Base-by-base conservation (phyloP, 2,888 invertebrate species). In the Rhingia campestris region DNA sequence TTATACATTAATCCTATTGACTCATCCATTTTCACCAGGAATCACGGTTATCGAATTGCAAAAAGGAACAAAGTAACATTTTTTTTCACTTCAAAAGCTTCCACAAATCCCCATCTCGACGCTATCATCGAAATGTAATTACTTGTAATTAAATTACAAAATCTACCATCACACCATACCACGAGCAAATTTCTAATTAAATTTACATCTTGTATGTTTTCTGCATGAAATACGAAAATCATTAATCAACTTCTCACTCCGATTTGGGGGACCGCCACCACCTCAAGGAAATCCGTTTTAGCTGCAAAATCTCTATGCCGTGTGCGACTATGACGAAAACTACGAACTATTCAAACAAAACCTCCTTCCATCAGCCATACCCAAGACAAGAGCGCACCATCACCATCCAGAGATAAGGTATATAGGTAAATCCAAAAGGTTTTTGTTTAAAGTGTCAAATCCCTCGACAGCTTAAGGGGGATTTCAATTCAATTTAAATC, bases 371-470 rank as follows among this genome's bases (percentile, higher is more conserved):
- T 35, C 45, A 12, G 59, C 35, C 53, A 53, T n/a, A 4, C 47
- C 47, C 39, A 12, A 39, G 53, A 14, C 12, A 4, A 39, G 6
- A 6, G 10, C 22, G 30, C 12, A 10, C 22, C 22, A 22, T 22
- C 22, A 22, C 22, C 22, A 22, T 22, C 22, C 22, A 41, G 41
- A 39, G 22, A 41, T 5, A 12, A 7, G 4, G 32, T 3, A 14
- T 32, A 41, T 12, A 33, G 41, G 56, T 59, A 41, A 76, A 76
- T 76, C 64, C 54, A 64, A 73, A 76, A 72, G 72, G 59, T 72
- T 81, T 81, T 81, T 76, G 76, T 77, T 81, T 81, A 81, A 81
- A 81, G 81, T 81, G 81, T 81, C 81, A 81, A 81, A 81, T 81
- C 81, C 81, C 77, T 81, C 61, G 81, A 77, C 76, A 72, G 81